These are phyloP conservation scores for Lanius ludovicianus DNA, from an alignment of 2,113 vertebrate species.

Conservation along the genomic window DNA sequence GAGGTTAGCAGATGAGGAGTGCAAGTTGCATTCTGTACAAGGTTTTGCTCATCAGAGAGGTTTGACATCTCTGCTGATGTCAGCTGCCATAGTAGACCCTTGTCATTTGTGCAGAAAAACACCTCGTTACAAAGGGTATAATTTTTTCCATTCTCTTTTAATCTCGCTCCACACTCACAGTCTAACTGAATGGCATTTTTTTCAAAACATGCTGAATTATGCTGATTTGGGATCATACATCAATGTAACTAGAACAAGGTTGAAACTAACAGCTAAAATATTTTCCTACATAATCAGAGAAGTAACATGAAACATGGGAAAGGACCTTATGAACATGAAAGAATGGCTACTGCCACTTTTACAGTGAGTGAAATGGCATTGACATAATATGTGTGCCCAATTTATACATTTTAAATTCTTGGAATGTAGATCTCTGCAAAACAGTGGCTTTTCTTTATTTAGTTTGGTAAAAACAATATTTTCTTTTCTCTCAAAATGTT, in stretches of 20 bases:
- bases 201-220: not conserved
- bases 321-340: not conserved
- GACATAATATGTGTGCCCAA: not conserved
- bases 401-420: not conserved
- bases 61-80: slow-evolving; percentile 35
- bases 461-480: not conserved
- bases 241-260: not conserved
- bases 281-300: not conserved
- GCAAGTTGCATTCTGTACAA: not conserved
- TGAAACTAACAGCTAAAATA: not conserved
- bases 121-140: not conserved
- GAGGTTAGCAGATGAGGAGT: not conserved
- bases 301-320: not conserved
- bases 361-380: not conserved
- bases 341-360: not conserved
- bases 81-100: not conserved
- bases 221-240: not conserved
- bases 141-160: not conserved
- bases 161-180: not conserved
- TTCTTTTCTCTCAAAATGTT: not conserved
- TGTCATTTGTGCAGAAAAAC: not conserved
- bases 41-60: not conserved
- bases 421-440: not conserved
- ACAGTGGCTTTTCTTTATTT: not conserved
- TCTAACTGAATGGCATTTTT: not conserved